These are phyloP conservation scores for Nebria ingens DNA, from an alignment of 1,140 invertebrate species.

Conservation along the genomic window DNA sequence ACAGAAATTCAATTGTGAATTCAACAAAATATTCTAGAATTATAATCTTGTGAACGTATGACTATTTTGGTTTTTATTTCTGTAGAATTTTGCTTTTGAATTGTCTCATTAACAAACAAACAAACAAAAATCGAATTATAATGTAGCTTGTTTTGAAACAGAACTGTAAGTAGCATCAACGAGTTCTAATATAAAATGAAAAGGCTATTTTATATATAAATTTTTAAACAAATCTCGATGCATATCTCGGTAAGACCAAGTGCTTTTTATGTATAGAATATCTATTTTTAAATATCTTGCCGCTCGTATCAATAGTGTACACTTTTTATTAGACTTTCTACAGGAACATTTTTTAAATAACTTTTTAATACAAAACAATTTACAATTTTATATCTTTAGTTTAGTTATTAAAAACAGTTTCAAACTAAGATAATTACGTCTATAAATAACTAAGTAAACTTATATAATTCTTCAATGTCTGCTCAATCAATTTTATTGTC, in stretches of 20 bases:
- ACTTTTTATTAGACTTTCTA: neutral
- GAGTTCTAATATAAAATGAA: neutral
- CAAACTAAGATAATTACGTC: neutral
- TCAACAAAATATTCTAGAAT: neutral
- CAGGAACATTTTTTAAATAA: neutral
- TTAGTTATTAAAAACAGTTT: neutral
- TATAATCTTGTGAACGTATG: too few species aligned
- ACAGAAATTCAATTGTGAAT: neutral
- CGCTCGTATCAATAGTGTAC: neutral
- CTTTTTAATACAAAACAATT: neutral
- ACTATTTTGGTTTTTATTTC: too few species aligned
- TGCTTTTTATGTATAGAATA: constrained; percentile 7
- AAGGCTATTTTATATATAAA: constrained; percentile 8
- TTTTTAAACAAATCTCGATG: constrained; percentile 3
- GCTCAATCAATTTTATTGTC: neutral
- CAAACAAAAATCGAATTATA: too few species aligned
- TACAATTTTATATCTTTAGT: neutral
- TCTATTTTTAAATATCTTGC: constrained; percentile 4
- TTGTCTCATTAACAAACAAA: too few species aligned
- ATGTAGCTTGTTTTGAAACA: too few species aligned
- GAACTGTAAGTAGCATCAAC: too few species aligned
- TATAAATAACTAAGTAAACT: neutral
- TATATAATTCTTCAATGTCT: constrained; percentile 1
- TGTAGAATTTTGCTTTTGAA: too few species aligned
- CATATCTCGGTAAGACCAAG: constrained; percentile 3